Conservation (phyloP, 2,113 vertebrate species). For the Glaucidium brasilianum region DNA sequence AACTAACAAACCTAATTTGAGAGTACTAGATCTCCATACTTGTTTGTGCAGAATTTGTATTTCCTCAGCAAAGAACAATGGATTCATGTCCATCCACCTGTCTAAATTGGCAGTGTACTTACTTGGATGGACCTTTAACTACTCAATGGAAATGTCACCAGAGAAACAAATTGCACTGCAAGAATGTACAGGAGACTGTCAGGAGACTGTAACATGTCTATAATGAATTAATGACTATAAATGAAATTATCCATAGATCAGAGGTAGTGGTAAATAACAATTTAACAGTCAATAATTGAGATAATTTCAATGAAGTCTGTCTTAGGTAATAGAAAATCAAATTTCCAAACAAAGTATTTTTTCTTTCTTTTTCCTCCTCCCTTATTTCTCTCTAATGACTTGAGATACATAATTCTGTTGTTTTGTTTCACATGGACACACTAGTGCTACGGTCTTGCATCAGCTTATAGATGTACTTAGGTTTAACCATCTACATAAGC, state of each 20-base stretch:
- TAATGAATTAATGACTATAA: neutral
- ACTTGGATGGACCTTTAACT: neutral
- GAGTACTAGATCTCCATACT: neutral
- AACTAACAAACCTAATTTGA: neutral
- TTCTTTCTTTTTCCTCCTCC: neutral
- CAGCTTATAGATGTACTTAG: neutral
- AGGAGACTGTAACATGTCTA: neutral
- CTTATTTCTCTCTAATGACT: neutral
- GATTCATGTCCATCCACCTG: neutral
- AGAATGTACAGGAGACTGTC: neutral
- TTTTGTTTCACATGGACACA: neutral
- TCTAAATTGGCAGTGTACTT: neutral
- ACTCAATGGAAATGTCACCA: neutral
- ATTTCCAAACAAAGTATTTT: neutral
- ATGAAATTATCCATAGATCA: neutral
- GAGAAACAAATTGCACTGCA: neutral
- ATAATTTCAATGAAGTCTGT: neutral
- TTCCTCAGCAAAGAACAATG: neutral
- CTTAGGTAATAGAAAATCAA: neutral
- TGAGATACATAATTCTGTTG: neutral
- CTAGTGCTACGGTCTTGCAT: neutral
- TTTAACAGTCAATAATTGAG: neutral
- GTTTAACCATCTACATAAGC: neutral
- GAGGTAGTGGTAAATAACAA: neutral
- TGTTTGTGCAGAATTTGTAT: neutral